A percentile compares a stretch with the other conserved stretches of the same genome.
phyloP scores from a whole-genome alignment of 2,888 invertebrate species.

The Alsophila aescularia region DNA sequence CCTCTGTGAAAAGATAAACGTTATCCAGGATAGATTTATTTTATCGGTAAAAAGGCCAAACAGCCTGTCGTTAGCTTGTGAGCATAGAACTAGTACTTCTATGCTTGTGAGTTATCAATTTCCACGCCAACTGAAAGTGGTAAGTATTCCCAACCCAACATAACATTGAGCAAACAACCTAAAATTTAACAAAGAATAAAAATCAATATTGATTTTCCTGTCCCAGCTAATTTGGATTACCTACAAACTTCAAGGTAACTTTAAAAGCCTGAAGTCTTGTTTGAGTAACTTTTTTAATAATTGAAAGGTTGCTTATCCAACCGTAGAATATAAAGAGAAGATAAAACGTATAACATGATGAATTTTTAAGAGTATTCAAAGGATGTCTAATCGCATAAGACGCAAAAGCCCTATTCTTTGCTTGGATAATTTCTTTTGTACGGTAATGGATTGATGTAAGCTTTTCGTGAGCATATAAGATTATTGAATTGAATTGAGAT shows the following conservation, averaged over 20 bases:
- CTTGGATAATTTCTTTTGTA: conserved; percentile 40
- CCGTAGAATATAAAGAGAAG: conserved; percentile 35
- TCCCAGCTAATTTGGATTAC: conserved; percentile 2
- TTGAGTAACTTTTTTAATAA: conserved; percentile 42
- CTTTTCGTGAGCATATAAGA: conserved; percentile 17
- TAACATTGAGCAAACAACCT: not conserved
- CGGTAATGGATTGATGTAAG: conserved; percentile 24
- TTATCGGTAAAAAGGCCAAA: too few relatives aligned
- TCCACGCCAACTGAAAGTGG: too few relatives aligned
- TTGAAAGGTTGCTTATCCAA: conserved; percentile 50
- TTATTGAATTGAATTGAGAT: not conserved
- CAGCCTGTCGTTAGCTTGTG: too few relatives aligned
- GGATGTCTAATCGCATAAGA: conserved; percentile 45
- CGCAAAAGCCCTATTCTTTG: conserved; percentile 41
- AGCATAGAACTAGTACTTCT: too few relatives aligned
- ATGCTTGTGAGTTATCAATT: too few relatives aligned
- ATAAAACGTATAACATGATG: conserved; percentile 44
- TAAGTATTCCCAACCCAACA: too few relatives aligned
- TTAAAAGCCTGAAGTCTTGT: conserved; percentile 11
- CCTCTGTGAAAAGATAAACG: too few relatives aligned
- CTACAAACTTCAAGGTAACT: conserved; percentile 8
- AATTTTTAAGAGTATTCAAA: conserved; percentile 48
- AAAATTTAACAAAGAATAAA: not conserved
- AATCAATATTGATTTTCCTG: not conserved
- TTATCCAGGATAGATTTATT: too few relatives aligned